These are phyloP conservation scores for Xylocopa sonorina DNA, from an alignment of 1,140 invertebrate genomes.

Conservation along the genomic window DNA sequence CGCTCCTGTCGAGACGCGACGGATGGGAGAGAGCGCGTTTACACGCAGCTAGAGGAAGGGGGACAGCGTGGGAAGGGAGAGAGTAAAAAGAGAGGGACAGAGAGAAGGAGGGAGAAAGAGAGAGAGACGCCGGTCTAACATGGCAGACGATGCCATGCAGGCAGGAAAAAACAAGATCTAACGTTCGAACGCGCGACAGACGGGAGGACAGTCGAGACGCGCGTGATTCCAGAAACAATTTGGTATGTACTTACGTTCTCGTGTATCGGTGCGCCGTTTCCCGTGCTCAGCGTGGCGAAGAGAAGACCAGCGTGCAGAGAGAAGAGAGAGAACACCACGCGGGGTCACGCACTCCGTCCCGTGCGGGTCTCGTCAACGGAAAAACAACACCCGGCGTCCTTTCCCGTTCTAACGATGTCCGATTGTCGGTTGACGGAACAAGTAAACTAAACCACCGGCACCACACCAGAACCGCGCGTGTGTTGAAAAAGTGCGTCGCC, in stretches of 20 bases:
- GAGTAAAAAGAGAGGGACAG: conserved; percentile 21
- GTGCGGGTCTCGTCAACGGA: conserved; percentile 55
- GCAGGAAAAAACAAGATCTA: conserved; percentile 67
- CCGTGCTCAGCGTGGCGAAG: conserved; percentile 16
- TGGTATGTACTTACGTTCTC: conserved; percentile 57
- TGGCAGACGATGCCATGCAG: conserved; percentile 63
- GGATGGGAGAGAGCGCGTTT: conserved; percentile 52
- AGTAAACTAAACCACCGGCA: conserved; percentile 48
- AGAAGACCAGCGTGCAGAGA: conserved; percentile 13
- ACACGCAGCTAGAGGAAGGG: conserved; percentile 43
- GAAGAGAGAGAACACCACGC: conserved; percentile 50
- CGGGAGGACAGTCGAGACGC: conserved; percentile 16
- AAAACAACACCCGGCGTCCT: conserved; percentile 63
- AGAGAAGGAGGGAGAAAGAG: conserved; percentile 14
- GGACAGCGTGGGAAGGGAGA: background rate
- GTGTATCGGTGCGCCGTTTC: conserved; percentile 24
- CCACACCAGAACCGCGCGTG: conserved; percentile 57
- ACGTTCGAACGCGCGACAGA: conserved; percentile 42
- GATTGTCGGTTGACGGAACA: conserved; percentile 17
- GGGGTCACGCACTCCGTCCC: conserved; percentile 62
- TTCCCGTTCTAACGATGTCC: conserved; percentile 24
- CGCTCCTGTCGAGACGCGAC: conserved; percentile 34
- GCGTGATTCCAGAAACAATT: conserved; percentile 16
- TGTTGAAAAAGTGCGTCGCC: conserved; percentile 47
- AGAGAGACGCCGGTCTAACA: conserved; percentile 60